Conservation (phyloP, 2,113 vertebrate species). For the Odocoileus virginianus region DNA sequence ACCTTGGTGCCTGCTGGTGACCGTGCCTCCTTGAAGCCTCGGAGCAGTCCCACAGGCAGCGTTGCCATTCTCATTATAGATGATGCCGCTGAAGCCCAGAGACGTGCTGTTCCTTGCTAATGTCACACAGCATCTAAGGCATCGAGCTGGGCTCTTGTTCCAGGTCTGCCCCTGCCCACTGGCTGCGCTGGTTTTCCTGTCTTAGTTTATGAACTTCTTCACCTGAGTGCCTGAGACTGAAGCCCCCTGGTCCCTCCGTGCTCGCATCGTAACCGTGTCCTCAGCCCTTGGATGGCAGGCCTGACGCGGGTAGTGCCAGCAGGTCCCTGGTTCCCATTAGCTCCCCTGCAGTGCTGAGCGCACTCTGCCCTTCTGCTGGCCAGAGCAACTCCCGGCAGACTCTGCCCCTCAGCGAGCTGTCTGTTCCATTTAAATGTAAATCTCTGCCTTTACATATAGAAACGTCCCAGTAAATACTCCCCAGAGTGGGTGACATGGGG, state of each 20-base stretch:
- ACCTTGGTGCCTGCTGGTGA: rapidly evolving
- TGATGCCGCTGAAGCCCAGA: rapidly evolving
- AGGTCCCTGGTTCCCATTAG: rapidly evolving
- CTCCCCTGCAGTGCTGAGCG: not conserved
- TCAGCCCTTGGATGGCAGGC: rapidly evolving
- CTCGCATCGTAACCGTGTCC: rapidly evolving
- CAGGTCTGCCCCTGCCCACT: rapidly evolving
- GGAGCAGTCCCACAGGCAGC: not conserved
- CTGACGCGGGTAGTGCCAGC: rapidly evolving
- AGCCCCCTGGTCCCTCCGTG: rapidly evolving
- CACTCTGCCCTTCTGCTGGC: rapidly evolving
- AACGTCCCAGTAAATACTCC: rapidly evolving
- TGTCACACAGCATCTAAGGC: rapidly evolving
- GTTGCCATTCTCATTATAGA: rapidly evolving
- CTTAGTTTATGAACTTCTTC: rapidly evolving
- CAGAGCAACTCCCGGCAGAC: too few relatives aligned
- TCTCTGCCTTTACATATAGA: not conserved
- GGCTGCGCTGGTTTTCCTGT: rapidly evolving
- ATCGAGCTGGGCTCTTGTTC: rapidly evolving
- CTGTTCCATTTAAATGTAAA: not conserved
- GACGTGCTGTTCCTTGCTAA: rapidly evolving
- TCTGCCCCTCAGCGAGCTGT: not conserved
- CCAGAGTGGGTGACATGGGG: rapidly evolving
- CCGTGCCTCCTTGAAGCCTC: rapidly evolving
- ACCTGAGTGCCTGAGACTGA: not conserved